phyloP scores from a whole-genome alignment of 2,113 vertebrate species.

The Hippocampus guttulatus region DNA sequence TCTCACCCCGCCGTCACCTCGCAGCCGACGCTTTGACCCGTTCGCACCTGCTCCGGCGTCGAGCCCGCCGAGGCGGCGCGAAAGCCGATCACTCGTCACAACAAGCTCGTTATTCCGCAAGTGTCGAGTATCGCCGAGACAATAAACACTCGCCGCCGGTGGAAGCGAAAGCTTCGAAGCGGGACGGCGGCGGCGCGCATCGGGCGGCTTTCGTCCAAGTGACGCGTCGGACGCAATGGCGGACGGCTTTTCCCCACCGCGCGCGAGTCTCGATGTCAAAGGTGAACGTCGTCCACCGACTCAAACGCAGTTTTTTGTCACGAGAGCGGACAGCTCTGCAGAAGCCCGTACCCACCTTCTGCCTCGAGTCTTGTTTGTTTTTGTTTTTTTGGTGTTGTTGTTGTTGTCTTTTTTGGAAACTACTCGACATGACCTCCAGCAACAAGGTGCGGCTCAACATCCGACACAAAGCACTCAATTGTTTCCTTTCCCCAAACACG shows the following conservation, averaged over 20 bases:
- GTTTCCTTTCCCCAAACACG: slow-evolving; percentile 19
- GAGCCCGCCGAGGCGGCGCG: slow-evolving; percentile 6
- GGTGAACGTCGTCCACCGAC: too few species aligned
- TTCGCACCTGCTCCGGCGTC: slow-evolving; percentile 42
- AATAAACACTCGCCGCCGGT: neutral
- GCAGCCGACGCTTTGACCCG: slow-evolving; percentile 41
- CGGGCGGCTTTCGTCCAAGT: too few species aligned
- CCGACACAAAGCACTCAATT: neutral
- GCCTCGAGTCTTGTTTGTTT: too few species aligned
- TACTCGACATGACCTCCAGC: neutral
- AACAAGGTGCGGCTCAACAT: neutral
- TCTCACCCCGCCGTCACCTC: slow-evolving; percentile 56
- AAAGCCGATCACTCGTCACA: slow-evolving; percentile 1
- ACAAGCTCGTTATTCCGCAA: neutral
- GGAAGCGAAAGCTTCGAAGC: neutral
- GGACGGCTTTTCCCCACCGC: too few species aligned
- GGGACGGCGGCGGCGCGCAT: too few species aligned
- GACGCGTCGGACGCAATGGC: neutral
- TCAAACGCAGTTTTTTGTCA: neutral
- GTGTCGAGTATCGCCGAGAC: neutral
- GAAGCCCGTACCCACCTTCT: too few species aligned
- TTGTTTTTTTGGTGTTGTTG: neutral
- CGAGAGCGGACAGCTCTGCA: too few species aligned
- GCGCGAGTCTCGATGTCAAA: too few species aligned
- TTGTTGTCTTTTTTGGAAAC: neutral